phyloP scores from a whole-genome alignment of 2,888 invertebrate genomes.

The Halocaridina rubra region DNA sequence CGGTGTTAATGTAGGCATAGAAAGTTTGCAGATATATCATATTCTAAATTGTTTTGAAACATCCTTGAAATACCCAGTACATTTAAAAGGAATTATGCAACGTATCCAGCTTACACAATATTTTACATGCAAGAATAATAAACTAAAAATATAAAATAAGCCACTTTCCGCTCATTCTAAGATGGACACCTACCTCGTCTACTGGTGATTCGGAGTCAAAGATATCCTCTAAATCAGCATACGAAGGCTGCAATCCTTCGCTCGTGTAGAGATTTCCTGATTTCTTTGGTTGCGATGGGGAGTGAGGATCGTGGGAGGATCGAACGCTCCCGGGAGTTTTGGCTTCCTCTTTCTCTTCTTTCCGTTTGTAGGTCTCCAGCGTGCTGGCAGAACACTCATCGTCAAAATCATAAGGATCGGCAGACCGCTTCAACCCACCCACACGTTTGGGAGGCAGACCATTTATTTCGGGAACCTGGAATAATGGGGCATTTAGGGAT shows the following conservation, averaged over 20 bases:
- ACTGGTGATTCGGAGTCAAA: conserved; percentile 91
- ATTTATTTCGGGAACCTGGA: conserved; percentile 43
- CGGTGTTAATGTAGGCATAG: too few species aligned
- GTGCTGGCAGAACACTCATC: conserved; percentile 72
- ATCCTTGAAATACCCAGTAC: too few species aligned
- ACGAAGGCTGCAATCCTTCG: conserved; percentile 88
- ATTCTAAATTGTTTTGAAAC: too few species aligned
- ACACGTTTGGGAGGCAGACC: conserved; percentile 34
- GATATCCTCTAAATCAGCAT: conserved; percentile 92
- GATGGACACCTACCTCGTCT: conserved; percentile 61
- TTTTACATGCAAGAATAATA: neutral
- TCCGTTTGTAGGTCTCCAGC: conserved; percentile 69
- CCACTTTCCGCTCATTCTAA: neutral
- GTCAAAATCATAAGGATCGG: conserved; percentile 80
- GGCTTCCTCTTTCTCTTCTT: conserved; percentile 60
- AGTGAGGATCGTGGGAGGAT: conserved; percentile 53
- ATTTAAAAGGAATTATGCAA: too few species aligned
- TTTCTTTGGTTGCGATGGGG: conserved; percentile 53
- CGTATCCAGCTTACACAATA: too few species aligned
- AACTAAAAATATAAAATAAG: conserved; percentile 25
- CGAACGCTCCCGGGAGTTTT: conserved; percentile 55
- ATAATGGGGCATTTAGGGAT: neutral
- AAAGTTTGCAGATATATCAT: too few species aligned
- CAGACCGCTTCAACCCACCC: conserved; percentile 64
- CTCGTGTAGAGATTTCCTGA: conserved; percentile 80